phyloP scores from a whole-genome alignment of 2,113 vertebrate genomes.

The Myiozetetes cayanensis region DNA sequence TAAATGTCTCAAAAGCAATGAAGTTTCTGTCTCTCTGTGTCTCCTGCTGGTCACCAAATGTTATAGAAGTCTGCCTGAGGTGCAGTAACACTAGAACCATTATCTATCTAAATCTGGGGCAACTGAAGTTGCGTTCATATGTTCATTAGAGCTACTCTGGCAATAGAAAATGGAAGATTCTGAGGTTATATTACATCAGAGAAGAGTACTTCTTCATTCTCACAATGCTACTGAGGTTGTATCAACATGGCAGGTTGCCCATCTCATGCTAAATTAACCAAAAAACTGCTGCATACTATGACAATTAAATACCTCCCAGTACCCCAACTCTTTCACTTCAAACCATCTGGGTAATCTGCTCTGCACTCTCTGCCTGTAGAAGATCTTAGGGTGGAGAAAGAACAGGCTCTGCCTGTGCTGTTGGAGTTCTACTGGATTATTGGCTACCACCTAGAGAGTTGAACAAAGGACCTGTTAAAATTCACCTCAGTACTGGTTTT shows the following conservation, averaged over 20 bases:
- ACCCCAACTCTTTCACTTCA: neutral
- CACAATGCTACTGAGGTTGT: neutral
- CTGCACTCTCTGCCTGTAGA: neutral
- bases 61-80: constrained; percentile 9
- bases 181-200: neutral
- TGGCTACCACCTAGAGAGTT: neutral
- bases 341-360: neutral
- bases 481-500: neutral
- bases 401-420: neutral
- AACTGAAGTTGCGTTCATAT: neutral
- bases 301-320: neutral
- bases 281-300: neutral
- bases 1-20: constrained; percentile 1
- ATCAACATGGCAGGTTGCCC: neutral
- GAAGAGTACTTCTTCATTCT: neutral
- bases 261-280: neutral
- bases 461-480: neutral
- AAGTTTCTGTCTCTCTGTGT: neutral
- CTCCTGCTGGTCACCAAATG: constrained; percentile 2
- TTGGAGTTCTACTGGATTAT: neutral
- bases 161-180: neutral
- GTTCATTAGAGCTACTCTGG: neutral
- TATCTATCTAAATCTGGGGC: neutral
- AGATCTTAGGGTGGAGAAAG: neutral
- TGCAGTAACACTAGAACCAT: neutral